phyloP scores from a whole-genome alignment of 2,888 invertebrate genomes.

The Slavum lentiscoides region DNA sequence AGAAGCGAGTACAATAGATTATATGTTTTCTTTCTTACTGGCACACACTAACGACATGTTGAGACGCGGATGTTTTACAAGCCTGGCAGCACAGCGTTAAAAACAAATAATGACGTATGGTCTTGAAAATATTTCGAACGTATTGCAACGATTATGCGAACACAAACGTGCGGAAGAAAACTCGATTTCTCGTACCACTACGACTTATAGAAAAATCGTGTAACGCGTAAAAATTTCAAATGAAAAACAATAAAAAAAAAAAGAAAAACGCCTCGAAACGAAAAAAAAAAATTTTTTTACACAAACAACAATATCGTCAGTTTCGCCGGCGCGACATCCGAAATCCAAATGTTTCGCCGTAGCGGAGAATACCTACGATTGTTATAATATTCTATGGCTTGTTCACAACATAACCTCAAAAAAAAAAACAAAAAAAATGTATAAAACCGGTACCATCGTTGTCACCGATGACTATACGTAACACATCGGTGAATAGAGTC shows the following conservation, averaged over 20 bases:
- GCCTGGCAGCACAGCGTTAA: neutral
- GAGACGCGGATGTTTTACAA: neutral
- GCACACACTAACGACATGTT: slow-evolving; percentile 48
- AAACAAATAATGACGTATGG: neutral
- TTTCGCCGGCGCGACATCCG: neutral
- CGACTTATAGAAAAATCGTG: neutral
- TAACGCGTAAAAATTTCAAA: neutral
- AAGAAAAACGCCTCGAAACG: too few species aligned
- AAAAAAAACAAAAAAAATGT: too few species aligned
- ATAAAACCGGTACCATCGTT: slow-evolving; percentile 20
- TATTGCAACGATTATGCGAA: neutral
- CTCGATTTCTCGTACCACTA: too few species aligned
- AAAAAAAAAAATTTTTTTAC: neutral
- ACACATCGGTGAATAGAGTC: slow-evolving; percentile 34
- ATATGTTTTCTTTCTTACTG: slow-evolving; percentile 16
- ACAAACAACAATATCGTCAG: neutral
- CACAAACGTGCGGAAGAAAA: too few species aligned
- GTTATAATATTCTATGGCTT: too few species aligned
- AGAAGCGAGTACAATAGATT: neutral
- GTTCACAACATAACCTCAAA: slow-evolving; percentile 49
- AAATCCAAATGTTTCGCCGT: neutral
- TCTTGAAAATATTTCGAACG: neutral
- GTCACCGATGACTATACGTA: slow-evolving; percentile 45
- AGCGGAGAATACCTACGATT: neutral
- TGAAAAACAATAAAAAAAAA: neutral